phyloP scores from a whole-genome alignment of 2,113 vertebrate genomes.

The Dipodomys spectabilis region DNA sequence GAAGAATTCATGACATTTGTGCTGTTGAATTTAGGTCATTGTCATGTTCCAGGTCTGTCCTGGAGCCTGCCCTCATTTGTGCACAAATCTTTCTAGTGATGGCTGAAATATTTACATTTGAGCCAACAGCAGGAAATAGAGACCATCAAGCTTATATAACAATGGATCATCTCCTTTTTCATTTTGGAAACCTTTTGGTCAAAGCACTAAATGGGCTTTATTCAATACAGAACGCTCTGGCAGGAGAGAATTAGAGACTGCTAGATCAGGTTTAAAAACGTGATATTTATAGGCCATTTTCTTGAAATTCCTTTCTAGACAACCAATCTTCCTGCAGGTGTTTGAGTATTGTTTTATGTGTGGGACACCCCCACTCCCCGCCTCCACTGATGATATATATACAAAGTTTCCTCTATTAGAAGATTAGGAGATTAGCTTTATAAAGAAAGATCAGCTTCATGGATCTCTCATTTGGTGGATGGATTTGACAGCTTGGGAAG shows the following conservation, averaged over 20 bases:
- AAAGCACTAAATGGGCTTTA: background rate
- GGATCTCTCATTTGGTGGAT: slow-evolving; percentile 14
- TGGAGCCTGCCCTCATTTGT: background rate
- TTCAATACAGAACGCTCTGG: background rate
- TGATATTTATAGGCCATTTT: background rate
- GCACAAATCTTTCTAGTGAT: background rate
- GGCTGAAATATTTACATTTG: background rate
- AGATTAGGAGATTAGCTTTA: background rate
- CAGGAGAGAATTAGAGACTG: background rate
- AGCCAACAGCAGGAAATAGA: background rate
- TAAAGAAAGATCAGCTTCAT: background rate
- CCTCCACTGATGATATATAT: background rate
- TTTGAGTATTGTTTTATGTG: background rate
- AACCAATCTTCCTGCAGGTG: background rate
- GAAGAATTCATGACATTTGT: background rate
- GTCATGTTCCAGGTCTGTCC: background rate
- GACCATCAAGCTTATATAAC: background rate
- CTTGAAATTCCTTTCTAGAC: slow-evolving; percentile 5
- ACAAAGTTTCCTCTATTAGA: background rate
- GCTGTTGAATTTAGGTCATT: background rate
- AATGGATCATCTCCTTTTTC: background rate
- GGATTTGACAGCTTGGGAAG: slow-evolving; percentile 26
- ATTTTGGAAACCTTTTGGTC: slow-evolving; percentile 7
- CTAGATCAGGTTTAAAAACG: background rate
- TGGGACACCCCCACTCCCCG: background rate